Evolutionary conservation across 2,797 vertebrate species (phyloP).

Genomic region (Apogon talboti): DNA sequence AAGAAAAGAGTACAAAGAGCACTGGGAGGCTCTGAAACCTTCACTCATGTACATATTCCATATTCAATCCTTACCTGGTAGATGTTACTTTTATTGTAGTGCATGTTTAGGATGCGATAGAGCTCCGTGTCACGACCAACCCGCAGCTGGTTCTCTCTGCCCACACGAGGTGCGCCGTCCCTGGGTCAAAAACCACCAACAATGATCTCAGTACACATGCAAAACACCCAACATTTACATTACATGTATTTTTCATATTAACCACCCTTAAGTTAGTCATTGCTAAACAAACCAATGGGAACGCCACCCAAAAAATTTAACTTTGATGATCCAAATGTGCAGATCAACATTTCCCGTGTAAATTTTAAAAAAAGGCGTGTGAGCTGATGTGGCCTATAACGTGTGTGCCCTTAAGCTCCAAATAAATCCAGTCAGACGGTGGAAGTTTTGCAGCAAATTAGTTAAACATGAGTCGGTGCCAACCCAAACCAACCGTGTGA

Average conservation of each 20-base stretch:
- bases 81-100: conserved; percentile 88
- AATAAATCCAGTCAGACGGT: conserved; percentile 13
- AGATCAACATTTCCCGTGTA: neutral
- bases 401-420: neutral
- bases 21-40: too few relatives aligned
- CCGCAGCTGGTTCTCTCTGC: conserved; percentile 73
- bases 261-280: too few relatives aligned
- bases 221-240: neutral
- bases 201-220: neutral
- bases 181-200: conserved; percentile 51
- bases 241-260: too few relatives aligned
- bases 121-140: conserved; percentile 85
- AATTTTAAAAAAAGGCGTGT: neutral
- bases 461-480: conserved; percentile 22
- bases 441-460: conserved; percentile 12
- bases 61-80: conserved; percentile 79
- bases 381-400: neutral
- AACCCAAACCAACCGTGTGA: conserved; percentile 70
- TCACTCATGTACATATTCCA: too few relatives aligned
- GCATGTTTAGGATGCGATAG: conserved; percentile 87
- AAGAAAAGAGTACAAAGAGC: too few relatives aligned
- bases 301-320: too few relatives aligned
- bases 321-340: neutral
- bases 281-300: too few relatives aligned
- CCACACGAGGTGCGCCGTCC: conserved; percentile 64